These are phyloP conservation scores for Nipponia nippon DNA, from an alignment of 2,113 vertebrate species.

Conservation along the genomic window DNA sequence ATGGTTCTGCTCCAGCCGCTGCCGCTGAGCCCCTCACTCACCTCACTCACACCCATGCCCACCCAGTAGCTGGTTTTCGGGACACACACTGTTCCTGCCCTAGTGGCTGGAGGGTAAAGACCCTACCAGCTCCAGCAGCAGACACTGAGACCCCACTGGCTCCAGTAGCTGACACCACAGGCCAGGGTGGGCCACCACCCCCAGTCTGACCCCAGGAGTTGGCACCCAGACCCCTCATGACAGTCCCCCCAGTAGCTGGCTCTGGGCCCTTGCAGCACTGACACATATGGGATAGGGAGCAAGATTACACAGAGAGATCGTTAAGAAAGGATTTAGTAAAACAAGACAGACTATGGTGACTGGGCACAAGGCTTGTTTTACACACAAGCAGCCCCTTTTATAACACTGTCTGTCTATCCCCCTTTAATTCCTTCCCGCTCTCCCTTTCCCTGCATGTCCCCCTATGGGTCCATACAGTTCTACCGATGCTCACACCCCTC, in stretches of 20 bases:
- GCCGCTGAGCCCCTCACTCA: fast-evolving
- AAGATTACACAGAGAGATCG: fast-evolving
- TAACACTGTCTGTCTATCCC: background rate
- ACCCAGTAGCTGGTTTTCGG: background rate
- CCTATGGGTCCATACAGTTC: background rate
- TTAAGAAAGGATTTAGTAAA: background rate
- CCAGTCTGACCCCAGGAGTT: background rate
- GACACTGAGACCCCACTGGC: background rate
- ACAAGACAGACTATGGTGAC: background rate
- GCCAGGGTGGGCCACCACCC: background rate
- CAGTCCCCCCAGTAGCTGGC: background rate
- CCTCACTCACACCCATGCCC: background rate
- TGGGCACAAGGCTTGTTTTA: background rate
- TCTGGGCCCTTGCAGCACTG: background rate
- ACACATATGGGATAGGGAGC: background rate
- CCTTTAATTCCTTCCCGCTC: background rate
- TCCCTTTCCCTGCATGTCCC: background rate
- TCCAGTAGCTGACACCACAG: background rate
- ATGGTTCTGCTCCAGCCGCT: background rate
- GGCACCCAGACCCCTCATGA: background rate
- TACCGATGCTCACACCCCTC: fast-evolving
- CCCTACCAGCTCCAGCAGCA: background rate
- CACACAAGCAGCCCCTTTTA: background rate
- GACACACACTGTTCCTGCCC: background rate
- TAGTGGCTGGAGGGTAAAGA: background rate